phyloP scores from a whole-genome alignment of 2,113 vertebrate species.

The Labeo catla region DNA sequence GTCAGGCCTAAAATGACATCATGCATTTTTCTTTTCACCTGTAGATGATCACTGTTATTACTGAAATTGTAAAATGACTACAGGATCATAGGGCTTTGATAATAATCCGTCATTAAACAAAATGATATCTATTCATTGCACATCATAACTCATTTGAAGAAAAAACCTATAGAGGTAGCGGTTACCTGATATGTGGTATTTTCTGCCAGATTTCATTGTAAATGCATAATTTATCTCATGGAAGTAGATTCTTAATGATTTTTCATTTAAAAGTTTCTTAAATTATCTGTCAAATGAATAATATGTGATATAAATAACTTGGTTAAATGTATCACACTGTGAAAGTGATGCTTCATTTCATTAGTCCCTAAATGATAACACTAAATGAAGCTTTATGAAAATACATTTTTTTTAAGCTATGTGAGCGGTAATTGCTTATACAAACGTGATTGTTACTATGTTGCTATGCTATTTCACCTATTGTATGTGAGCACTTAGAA shows the following conservation, averaged over 20 bases:
- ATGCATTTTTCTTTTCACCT: neutral
- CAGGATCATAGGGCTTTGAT: neutral
- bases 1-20: neutral
- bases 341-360: neutral
- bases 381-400: neutral
- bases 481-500: neutral
- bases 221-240: neutral
- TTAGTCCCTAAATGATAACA: neutral
- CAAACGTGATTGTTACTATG: neutral
- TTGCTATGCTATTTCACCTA: neutral
- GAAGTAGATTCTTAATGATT: conserved; percentile 5
- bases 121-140: neutral
- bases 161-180: neutral
- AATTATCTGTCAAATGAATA: neutral
- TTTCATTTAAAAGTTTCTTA: neutral
- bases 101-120: neutral
- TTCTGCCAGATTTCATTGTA: neutral
- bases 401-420: neutral
- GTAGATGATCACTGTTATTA: neutral
- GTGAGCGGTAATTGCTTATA: neutral
- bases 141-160: neutral
- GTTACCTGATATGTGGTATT: conserved; percentile 6
- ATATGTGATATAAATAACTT: neutral
- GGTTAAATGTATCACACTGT: neutral
- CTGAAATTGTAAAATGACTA: neutral